These are phyloP conservation scores for Alligator sinensis DNA, from an alignment of 2,113 vertebrate species.

Conservation along the genomic window DNA sequence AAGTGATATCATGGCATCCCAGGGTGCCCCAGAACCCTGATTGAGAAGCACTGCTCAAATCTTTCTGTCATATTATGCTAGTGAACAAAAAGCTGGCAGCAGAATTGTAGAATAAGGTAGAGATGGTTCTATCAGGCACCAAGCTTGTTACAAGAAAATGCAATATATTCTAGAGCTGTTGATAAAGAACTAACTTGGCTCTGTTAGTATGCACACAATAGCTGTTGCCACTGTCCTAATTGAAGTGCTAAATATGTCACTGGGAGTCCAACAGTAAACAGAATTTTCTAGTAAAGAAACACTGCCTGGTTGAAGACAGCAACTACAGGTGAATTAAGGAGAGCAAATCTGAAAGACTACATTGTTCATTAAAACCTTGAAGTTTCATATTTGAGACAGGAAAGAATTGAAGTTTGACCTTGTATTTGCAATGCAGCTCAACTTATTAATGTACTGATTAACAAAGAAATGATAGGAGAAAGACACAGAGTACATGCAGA, in stretches of 20 bases:
- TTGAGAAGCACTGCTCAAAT: background rate
- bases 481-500: too few species aligned
- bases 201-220: background rate
- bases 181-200: background rate
- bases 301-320: background rate
- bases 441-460: background rate
- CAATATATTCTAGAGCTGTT: background rate
- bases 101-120: background rate
- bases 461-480: background rate
- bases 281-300: background rate
- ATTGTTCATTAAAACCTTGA: slow-evolving; percentile 1
- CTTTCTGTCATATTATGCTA: background rate
- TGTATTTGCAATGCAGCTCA: background rate
- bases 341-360: background rate
- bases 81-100: slow-evolving; percentile 33
- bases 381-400: background rate
- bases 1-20: background rate
- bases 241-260: background rate
- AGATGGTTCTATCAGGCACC: slow-evolving; percentile 38
- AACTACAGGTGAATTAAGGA: background rate
- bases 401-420: background rate
- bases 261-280: background rate
- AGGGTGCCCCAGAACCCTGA: too few species aligned
- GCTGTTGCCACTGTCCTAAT: background rate
- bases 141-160: slow-evolving; percentile 39